These are phyloP conservation scores for Ceyx margarethae DNA, from an alignment of 2,113 vertebrate species.

Conservation along the genomic window DNA sequence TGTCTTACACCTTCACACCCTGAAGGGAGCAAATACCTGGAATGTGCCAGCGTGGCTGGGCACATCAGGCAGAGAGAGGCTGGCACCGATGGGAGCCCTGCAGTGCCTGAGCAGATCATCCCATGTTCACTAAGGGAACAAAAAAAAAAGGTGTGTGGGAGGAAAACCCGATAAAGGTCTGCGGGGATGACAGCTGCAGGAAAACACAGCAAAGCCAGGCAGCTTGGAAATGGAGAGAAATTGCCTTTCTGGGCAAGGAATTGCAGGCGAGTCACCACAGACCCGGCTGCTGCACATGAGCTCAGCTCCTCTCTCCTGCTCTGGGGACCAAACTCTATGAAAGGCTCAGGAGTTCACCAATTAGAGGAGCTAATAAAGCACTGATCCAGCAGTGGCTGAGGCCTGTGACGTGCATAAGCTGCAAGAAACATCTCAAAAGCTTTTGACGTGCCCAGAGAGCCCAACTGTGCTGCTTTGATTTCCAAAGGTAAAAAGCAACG, in stretches of 20 bases:
- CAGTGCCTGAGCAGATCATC: background rate
- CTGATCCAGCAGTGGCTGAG: background rate
- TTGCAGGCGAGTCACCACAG: background rate
- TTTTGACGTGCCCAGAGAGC: background rate
- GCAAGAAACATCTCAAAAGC: background rate
- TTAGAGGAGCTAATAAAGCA: background rate
- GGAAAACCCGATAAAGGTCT: background rate
- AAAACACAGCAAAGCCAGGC: background rate
- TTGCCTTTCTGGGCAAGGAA: background rate
- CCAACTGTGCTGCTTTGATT: rapidly evolving
- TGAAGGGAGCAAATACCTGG: background rate
- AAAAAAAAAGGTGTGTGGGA: background rate
- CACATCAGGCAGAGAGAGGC: background rate
- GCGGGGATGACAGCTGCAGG: rapidly evolving
- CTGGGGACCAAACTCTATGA: background rate
- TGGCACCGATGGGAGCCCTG: background rate
- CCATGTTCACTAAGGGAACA: too few species aligned
- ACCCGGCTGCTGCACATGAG: background rate
- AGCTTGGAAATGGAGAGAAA: background rate
- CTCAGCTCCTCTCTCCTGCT: background rate
- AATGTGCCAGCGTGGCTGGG: background rate
- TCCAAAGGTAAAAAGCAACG: rapidly evolving
- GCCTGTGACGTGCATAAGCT: rapidly evolving
- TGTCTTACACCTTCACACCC: background rate
- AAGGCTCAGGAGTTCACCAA: background rate